Evolutionary conservation across 2,888 invertebrate species (phyloP).

Genomic region (Mimumesa dahlbomi): DNA sequence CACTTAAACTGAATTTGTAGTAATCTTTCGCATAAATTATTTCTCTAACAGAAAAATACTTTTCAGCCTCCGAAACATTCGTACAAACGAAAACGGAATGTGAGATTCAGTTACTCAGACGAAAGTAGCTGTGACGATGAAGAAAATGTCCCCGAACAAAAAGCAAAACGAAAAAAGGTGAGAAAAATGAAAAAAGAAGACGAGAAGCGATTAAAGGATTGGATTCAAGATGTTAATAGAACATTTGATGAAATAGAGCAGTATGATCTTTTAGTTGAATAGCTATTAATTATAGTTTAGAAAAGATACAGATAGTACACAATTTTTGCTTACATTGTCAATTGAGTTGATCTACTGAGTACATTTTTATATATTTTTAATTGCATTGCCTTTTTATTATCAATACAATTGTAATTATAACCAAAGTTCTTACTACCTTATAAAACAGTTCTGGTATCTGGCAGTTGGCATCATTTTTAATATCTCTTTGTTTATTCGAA

Average conservation of each 20-base stretch:
- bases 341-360: too few species aligned
- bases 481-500: slow-evolving; percentile 4
- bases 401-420: too few species aligned
- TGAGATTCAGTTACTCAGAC: slow-evolving; percentile 43
- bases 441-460: too few species aligned
- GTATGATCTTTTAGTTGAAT: slow-evolving; percentile 72
- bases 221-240: slow-evolving; percentile 70
- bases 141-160: slow-evolving; percentile 7
- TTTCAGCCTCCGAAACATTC: slow-evolving; percentile 72
- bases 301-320: too few species aligned
- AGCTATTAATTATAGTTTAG: slow-evolving; percentile 14
- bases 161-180: slow-evolving; percentile 56
- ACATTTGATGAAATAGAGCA: slow-evolving; percentile 75
- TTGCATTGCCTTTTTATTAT: too few species aligned
- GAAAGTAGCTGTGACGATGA: slow-evolving; percentile 49
- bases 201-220: slow-evolving; percentile 62
- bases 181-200: slow-evolving; percentile 58
- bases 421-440: too few species aligned
- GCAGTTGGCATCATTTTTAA: background rate
- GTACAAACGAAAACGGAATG: slow-evolving; percentile 69
- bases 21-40: too few species aligned
- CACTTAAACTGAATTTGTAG: too few species aligned
- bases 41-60: slow-evolving; percentile 18
- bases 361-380: too few species aligned
- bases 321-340: too few species aligned